These are phyloP conservation scores for Silurus glanis DNA, from an alignment of 2,113 vertebrate species.

Conservation along the genomic window DNA sequence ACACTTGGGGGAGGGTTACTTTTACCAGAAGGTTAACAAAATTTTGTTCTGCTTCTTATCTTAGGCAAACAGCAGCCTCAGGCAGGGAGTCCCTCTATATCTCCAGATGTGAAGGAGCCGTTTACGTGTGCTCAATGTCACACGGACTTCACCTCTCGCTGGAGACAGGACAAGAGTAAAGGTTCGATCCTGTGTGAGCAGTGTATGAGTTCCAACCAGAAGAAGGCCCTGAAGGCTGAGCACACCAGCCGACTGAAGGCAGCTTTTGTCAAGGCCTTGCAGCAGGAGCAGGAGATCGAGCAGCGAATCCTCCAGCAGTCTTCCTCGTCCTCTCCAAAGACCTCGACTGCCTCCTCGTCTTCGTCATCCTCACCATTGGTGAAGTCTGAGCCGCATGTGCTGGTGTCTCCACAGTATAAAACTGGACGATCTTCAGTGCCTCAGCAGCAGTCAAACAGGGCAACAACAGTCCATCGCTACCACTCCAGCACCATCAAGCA, in stretches of 20 bases:
- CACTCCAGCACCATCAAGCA: slow-evolving; percentile 83
- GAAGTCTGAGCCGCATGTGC: slow-evolving; percentile 67
- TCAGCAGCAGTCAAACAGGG: slow-evolving; percentile 66
- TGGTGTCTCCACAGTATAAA: slow-evolving; percentile 76
- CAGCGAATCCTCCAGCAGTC: slow-evolving; percentile 92
- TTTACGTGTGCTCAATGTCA: slow-evolving; percentile 91
- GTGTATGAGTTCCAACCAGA: slow-evolving; percentile 96
- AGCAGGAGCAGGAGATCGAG: slow-evolving; percentile 98
- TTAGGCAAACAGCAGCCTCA: slow-evolving; percentile 75
- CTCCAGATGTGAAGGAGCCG: slow-evolving; percentile 80
- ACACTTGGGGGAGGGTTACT: neutral
- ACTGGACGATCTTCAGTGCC: slow-evolving; percentile 67
- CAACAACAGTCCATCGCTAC: slow-evolving; percentile 75
- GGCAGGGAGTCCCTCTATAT: slow-evolving; percentile 56
- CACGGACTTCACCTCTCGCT: slow-evolving; percentile 98
- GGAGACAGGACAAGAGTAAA: slow-evolving; percentile 88
- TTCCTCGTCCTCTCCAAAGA: slow-evolving; percentile 60
- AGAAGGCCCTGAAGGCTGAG: slow-evolving; percentile 92
- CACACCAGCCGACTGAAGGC: slow-evolving; percentile 95
- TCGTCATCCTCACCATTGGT: slow-evolving; percentile 61
- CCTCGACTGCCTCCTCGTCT: slow-evolving; percentile 60
- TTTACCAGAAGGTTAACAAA: neutral
- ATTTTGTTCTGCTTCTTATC: neutral
- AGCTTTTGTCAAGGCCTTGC: slow-evolving; percentile 95
- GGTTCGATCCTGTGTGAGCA: slow-evolving; percentile 92